A percentile compares a stretch with the other conserved stretches of the same genome.
phyloP scores from a whole-genome alignment of 2,888 invertebrate species.

The Microctonus brassicae region DNA sequence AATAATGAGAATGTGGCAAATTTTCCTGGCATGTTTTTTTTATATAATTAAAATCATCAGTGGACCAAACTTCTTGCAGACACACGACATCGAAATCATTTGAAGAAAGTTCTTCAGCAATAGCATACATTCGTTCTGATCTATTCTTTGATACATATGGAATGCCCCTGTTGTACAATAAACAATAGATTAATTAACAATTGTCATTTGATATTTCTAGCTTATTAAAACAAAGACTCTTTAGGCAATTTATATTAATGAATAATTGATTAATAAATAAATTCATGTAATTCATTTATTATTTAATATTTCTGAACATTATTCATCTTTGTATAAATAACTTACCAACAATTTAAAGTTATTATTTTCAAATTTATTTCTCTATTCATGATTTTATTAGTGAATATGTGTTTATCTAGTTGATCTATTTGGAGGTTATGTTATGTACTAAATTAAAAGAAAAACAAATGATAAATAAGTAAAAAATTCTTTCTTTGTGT shows the following conservation, averaged over 20 bases:
- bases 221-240: no score
- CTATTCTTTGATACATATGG: conserved; percentile 82
- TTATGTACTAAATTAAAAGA: no score
- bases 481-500: no score
- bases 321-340: conserved; percentile 1
- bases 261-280: not conserved
- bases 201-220: no score
- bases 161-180: conserved; percentile 78
- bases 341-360: conserved; percentile 65
- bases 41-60: conserved; percentile 84
- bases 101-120: conserved; percentile 78
- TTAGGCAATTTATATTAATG: no score
- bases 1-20: conserved; percentile 91
- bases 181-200: not conserved
- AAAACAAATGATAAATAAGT: no score
- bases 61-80: conserved; percentile 95
- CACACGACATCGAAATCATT: conserved; percentile 90
- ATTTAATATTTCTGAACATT: conserved; percentile 7
- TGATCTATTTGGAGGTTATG: no score
- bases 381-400: conserved; percentile 36
- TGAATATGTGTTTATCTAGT: not conserved
- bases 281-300: not conserved
- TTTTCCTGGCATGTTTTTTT: conserved; percentile 75
- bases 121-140: conserved; percentile 79
- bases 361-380: conserved; percentile 52